A percentile compares a stretch with the other conserved stretches of the same genome.
These are phyloP conservation scores for Parotia lawesii DNA, from an alignment of 2,113 vertebrate species.

Conservation along the genomic window DNA sequence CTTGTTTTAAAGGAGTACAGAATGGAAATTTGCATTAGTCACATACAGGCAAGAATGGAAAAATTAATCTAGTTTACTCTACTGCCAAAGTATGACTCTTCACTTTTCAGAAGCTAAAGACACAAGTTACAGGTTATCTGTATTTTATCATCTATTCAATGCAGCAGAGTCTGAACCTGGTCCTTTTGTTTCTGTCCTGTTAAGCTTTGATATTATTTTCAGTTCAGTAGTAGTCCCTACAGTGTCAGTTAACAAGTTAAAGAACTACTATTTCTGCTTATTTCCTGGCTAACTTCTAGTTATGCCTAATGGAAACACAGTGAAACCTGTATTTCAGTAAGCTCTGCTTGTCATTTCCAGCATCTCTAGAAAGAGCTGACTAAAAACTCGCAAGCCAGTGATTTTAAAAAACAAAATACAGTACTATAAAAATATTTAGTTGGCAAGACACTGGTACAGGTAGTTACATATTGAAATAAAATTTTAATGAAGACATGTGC, in stretches of 20 bases:
- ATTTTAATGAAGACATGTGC: neutral
- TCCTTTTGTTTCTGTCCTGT: neutral
- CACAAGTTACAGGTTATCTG: neutral
- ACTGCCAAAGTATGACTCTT: neutral
- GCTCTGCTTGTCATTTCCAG: neutral
- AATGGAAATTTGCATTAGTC: conserved; percentile 23
- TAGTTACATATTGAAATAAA: neutral
- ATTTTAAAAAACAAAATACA: neutral
- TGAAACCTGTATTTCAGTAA: neutral
- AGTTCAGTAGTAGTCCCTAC: neutral
- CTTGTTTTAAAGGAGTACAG: conserved; percentile 49
- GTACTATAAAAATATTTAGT: neutral
- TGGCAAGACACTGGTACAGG: neutral
- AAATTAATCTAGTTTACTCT: neutral
- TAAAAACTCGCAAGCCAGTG: neutral
- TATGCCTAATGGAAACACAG: neutral
- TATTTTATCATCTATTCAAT: neutral
- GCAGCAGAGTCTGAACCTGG: neutral
- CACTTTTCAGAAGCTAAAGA: neutral
- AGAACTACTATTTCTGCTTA: neutral
- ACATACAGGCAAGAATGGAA: neutral
- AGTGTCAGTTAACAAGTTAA: neutral
- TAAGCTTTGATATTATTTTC: neutral
- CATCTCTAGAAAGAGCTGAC: neutral
- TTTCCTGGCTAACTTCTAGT: neutral